Evolutionary conservation across 2,797 vertebrate species (phyloP).

Genomic region (Simalia tracyae): DNA sequence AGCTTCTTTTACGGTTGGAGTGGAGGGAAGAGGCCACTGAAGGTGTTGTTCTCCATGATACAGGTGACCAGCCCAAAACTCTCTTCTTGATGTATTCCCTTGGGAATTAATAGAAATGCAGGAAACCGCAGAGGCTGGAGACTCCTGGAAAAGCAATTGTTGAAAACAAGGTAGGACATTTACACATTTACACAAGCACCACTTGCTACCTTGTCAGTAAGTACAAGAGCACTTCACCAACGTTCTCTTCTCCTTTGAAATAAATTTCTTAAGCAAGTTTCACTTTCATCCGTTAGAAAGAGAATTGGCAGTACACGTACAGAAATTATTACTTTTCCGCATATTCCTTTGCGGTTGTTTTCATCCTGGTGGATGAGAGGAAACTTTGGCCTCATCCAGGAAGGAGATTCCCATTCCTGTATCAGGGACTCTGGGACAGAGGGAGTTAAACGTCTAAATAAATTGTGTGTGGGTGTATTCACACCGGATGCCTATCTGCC

Average conservation of each 20-base stretch:
- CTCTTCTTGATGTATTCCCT: neutral
- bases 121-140: neutral
- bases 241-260: neutral
- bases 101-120: neutral
- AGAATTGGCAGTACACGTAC: neutral
- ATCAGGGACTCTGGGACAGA: neutral
- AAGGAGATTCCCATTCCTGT: neutral
- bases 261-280: neutral
- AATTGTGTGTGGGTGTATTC: neutral
- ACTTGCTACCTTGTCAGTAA: neutral
- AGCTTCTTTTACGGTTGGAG: neutral
- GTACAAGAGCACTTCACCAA: neutral
- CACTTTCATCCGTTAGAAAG: neutral
- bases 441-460: conserved; percentile 16
- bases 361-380: neutral
- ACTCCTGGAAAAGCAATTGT: neutral
- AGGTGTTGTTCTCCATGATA: neutral
- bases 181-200: neutral
- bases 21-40: neutral
- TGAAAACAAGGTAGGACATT: neutral
- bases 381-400: neutral
- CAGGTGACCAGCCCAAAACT: neutral
- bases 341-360: neutral
- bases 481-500: conserved; percentile 2
- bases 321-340: neutral